A percentile compares a stretch with the other conserved stretches of the same genome.
Conservation (phyloP, 2,888 invertebrate genomes). For the Metalampra italica region DNA sequence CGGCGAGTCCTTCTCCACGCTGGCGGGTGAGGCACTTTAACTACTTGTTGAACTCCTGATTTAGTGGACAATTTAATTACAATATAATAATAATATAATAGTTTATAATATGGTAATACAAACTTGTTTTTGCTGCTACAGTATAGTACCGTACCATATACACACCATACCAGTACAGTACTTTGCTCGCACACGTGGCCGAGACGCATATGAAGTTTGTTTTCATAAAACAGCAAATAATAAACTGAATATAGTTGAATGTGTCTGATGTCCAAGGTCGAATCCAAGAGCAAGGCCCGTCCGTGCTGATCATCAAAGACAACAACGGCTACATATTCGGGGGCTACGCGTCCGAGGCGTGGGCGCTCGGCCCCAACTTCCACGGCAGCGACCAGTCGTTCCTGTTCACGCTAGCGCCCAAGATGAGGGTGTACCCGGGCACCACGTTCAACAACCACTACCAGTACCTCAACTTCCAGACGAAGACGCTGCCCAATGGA, state of each 20-base stretch:
- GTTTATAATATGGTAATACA: too few relatives aligned
- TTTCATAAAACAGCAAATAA: too few relatives aligned
- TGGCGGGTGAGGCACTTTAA: conserved; percentile 73
- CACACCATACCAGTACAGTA: too few relatives aligned
- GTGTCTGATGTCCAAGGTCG: conserved; percentile 82
- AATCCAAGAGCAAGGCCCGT: conserved; percentile 88
- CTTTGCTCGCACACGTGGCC: too few relatives aligned
- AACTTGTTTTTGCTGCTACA: too few relatives aligned
- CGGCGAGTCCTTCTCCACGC: conserved; percentile 93
- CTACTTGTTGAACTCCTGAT: too few relatives aligned
- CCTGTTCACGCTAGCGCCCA: conserved; percentile 90
- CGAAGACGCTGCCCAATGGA: conserved; percentile 96
- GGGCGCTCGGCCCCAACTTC: conserved; percentile 88
- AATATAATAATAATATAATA: too few relatives aligned
- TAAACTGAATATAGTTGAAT: too few relatives aligned
- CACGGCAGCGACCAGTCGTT: conserved; percentile 87
- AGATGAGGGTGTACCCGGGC: conserved; percentile 86
- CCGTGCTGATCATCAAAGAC: conserved; percentile 90
- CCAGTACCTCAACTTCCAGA: conserved; percentile 94
- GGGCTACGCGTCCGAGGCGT: conserved; percentile 89
- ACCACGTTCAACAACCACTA: conserved; percentile 93
- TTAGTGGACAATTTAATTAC: too few relatives aligned
- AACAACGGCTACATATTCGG: conserved; percentile 91
- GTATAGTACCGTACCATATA: too few relatives aligned
- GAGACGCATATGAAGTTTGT: too few relatives aligned